Evolutionary conservation across 2,113 vertebrate species (phyloP), one percentile per base, ranked within the genome.

Genomic region (Ictidomys tridecemlineatus): DNA sequence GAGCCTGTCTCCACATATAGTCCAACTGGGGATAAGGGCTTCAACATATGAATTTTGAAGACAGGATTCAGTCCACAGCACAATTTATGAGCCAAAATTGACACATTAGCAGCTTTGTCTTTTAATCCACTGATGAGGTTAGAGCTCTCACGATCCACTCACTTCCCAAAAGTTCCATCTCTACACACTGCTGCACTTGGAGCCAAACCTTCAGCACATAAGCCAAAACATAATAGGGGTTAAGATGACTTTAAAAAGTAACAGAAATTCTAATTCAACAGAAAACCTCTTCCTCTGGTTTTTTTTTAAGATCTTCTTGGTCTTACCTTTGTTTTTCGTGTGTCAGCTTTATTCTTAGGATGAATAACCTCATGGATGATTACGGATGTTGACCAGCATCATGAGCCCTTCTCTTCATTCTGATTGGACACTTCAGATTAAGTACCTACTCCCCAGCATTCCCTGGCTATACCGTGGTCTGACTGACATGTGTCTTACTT

Each of bases 41-140:
- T 2, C 32, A 78, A n/a, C 70, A 53, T 63, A 73, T 34, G 69
- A 45, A 70, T 94, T 69, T 69, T 10, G 2, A 24, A 28, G 67
- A 65, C 24, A 22, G 28, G 37, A 39, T 87, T 86, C 53, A 34
- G 70, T 84, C 51, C 24, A 17, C 39, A 88, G 67, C 24, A 83
- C 45, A 78, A 82, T 80, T 56, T 34, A 72, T 78, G 24, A 84
- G 78, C 53, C 61, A 85, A 45, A 73, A 73, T 92, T 84, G 63
- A 48, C 65, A 84, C 14, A 65, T 30, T 48, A 78, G 32, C 42
- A 63, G 30, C 73, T 86, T n/a, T 67, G 61, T 53, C 34, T 85
- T 96, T 96, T 85, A 90, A 95, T 93, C 65, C 65, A 69, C 65
- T 34, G 12, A 69, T 14, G 32, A 32, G 65, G 65, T 69, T 34